Evolutionary conservation across 2,113 vertebrate genomes (phyloP).

Genomic region (Chinchilla lanigera): DNA sequence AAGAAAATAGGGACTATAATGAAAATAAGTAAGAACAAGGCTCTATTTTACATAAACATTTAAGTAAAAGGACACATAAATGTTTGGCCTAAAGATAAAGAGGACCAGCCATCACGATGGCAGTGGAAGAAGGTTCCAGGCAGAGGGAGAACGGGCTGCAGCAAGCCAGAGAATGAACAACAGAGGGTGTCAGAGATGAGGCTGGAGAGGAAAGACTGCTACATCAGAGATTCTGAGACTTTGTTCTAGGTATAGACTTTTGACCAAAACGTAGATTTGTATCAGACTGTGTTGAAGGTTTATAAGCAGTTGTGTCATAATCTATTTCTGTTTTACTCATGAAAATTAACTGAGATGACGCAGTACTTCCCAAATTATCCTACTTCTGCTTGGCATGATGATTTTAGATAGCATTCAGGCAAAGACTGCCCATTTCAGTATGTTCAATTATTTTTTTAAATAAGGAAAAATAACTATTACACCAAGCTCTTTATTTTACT

Average conservation of each 20-base stretch:
- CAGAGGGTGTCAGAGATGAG: neutral
- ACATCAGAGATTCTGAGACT: neutral
- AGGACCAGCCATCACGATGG: neutral
- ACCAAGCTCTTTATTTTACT: conserved; percentile 42
- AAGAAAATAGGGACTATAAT: conserved; percentile 5
- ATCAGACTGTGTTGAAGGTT: neutral
- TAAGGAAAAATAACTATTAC: neutral
- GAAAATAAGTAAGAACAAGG: neutral
- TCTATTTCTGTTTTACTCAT: neutral
- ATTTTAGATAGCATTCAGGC: conserved; percentile 1
- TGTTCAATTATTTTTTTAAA: neutral
- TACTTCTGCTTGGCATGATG: conserved; percentile 2
- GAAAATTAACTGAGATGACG: neutral
- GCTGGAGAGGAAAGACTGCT: neutral
- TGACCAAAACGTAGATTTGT: neutral
- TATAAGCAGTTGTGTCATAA: neutral
- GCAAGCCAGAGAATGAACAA: neutral
- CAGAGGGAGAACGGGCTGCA: neutral
- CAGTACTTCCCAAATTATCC: neutral
- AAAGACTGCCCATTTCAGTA: neutral
- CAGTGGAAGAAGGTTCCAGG: neutral
- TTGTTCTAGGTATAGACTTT: neutral
- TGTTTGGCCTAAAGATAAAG: neutral
- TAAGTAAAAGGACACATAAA: neutral
- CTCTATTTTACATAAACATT: neutral